Conservation (phyloP, 2,797 vertebrate species). For the Choloepus didactylus region DNA sequence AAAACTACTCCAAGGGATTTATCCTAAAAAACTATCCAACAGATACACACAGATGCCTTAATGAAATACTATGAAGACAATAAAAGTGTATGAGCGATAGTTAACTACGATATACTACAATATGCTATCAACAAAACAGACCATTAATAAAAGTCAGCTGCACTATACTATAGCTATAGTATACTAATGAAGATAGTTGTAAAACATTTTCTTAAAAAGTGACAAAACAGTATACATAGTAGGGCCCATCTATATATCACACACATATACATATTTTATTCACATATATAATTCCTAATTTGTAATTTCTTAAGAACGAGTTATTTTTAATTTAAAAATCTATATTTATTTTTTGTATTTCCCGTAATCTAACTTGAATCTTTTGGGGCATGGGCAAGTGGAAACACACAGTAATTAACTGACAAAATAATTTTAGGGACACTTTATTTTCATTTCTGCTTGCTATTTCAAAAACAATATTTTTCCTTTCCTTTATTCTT, state of each 20-base stretch:
- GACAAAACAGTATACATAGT: not conserved
- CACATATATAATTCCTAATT: not conserved
- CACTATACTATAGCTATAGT: not conserved
- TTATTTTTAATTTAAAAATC: not conserved
- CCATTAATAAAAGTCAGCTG: not conserved
- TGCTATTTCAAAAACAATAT: not conserved
- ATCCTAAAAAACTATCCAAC: not conserved
- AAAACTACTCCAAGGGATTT: not conserved
- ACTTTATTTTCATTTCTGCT: not conserved
- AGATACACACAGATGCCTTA: too few relatives aligned
- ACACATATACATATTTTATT: not conserved
- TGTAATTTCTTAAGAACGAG: constrained; percentile 15
- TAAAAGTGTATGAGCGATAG: not conserved
- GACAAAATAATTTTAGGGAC: not conserved
- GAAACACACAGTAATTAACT: not conserved
- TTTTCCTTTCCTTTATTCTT: not conserved
- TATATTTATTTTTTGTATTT: not conserved
- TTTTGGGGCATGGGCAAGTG: not conserved
- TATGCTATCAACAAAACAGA: not conserved
- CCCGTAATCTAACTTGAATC: not conserved
- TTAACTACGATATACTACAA: not conserved
- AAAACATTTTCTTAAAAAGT: not conserved
- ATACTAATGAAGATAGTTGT: too few relatives aligned
- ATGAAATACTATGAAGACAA: not conserved
- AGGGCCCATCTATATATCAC: not conserved